Evolutionary conservation across 2,888 invertebrate species (phyloP).

Genomic region (Blera fallax): DNA sequence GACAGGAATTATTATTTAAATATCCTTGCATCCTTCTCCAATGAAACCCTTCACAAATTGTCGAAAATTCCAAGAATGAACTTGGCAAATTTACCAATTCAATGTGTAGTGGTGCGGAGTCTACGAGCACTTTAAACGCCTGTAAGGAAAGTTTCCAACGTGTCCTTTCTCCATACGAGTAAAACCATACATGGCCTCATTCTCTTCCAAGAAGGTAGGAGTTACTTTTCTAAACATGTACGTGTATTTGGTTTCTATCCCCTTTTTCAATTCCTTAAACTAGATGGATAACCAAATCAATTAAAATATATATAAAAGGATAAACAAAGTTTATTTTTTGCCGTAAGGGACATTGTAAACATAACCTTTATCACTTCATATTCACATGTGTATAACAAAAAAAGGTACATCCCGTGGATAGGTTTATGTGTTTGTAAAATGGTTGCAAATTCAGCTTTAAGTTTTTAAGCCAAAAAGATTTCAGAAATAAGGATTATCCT

Average conservation of each 20-base stretch:
- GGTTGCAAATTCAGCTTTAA: not conserved
- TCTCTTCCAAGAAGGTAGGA: too few relatives aligned
- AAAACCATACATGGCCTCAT: too few relatives aligned
- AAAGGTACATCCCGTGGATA: not conserved
- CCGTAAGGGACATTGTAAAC: not conserved
- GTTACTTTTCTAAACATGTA: not conserved
- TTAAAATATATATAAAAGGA: not conserved
- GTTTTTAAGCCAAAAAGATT: not conserved
- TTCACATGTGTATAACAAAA: not conserved
- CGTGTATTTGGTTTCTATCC: not conserved
- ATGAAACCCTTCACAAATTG: not conserved
- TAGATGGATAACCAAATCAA: not conserved
- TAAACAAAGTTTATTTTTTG: not conserved
- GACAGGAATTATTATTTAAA: not conserved
- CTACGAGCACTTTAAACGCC: too few relatives aligned
- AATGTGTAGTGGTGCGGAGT: too few relatives aligned
- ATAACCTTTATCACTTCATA: not conserved
- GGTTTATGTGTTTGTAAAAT: not conserved
- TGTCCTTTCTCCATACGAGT: too few relatives aligned
- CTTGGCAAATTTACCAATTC: too few relatives aligned
- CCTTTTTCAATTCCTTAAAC: not conserved
- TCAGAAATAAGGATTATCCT: not conserved
- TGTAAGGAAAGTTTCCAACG: not conserved
- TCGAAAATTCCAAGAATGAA: not conserved
- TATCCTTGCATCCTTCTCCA: not conserved